Conservation (phyloP, 1,140 invertebrate species). For the Camponotus floridanus region DNA sequence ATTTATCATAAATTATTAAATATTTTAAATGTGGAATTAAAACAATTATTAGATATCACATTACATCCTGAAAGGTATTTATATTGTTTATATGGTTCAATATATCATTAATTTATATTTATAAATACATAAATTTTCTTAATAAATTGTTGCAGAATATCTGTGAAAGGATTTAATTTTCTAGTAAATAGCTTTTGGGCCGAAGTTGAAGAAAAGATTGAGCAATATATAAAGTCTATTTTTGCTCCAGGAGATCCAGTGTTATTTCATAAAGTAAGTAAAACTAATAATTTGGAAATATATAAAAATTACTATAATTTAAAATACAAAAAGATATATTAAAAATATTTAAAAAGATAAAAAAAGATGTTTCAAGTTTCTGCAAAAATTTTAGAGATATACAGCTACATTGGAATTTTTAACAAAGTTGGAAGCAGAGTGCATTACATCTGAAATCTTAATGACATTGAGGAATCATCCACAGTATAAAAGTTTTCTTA, state of each 20-base stretch:
- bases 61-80: slow-evolving; percentile 87
- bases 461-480: slow-evolving; percentile 88
- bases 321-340: slow-evolving; percentile 4
- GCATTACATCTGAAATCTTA: slow-evolving; percentile 87
- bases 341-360: background rate
- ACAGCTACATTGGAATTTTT: slow-evolving; percentile 93
- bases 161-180: slow-evolving; percentile 93
- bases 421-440: slow-evolving; percentile 90
- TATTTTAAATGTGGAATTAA: slow-evolving; percentile 90
- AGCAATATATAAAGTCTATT: slow-evolving; percentile 92
- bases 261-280: slow-evolving; percentile 91
- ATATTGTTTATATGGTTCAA: slow-evolving; percentile 60
- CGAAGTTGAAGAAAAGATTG: slow-evolving; percentile 92
- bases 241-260: slow-evolving; percentile 97
- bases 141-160: slow-evolving; percentile 77
- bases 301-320: slow-evolving; percentile 14
- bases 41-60: slow-evolving; percentile 88
- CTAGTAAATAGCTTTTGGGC: slow-evolving; percentile 96
- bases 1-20: slow-evolving; percentile 92
- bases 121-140: background rate
- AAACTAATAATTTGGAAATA: background rate
- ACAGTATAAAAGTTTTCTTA: slow-evolving; percentile 91
- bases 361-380: background rate
- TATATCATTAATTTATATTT: slow-evolving; percentile 10
- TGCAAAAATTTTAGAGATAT: slow-evolving; percentile 88